A percentile compares a stretch with the other conserved stretches of the same genome.
Evolutionary conservation across 2,888 invertebrate species (phyloP).

Genomic region (Acrobasis consociella): DNA sequence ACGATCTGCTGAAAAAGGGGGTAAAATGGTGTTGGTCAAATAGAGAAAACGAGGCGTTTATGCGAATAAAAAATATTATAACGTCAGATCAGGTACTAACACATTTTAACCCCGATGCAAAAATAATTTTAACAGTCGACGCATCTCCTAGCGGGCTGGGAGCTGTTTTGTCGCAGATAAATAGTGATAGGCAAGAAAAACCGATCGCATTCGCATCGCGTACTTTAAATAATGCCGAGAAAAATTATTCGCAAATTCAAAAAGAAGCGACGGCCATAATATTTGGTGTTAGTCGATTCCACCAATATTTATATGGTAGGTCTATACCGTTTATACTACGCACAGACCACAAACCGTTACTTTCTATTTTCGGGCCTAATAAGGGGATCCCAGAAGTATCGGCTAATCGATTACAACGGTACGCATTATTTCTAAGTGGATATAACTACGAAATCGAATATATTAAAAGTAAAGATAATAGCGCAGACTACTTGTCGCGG

Average conservation of each 20-base stretch:
- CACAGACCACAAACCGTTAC: neutral
- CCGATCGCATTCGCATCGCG: neutral
- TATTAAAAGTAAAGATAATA: conserved; percentile 21
- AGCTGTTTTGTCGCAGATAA: neutral
- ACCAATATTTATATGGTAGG: neutral
- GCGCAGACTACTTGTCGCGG: conserved; percentile 19
- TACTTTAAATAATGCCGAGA: conserved; percentile 5
- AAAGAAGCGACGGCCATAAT: conserved; percentile 7
- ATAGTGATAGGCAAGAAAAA: neutral
- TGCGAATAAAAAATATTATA: too few species aligned
- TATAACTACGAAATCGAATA: conserved; percentile 25
- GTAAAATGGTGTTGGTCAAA: too few species aligned
- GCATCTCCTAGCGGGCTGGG: conserved; percentile 4
- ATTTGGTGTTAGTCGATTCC: neutral
- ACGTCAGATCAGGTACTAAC: neutral
- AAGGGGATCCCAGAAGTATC: conserved; percentile 24
- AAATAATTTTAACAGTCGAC: neutral
- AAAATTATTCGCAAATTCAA: conserved; percentile 7
- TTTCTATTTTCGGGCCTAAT: neutral
- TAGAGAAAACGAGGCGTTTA: too few species aligned
- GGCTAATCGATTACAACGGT: conserved; percentile 26
- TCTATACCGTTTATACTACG: too few species aligned
- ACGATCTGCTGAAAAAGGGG: too few species aligned
- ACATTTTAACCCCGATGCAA: neutral
- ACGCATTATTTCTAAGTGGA: conserved; percentile 25